Conservation (phyloP, 2,888 invertebrate species). For the Reticulitermes lucifugus region DNA sequence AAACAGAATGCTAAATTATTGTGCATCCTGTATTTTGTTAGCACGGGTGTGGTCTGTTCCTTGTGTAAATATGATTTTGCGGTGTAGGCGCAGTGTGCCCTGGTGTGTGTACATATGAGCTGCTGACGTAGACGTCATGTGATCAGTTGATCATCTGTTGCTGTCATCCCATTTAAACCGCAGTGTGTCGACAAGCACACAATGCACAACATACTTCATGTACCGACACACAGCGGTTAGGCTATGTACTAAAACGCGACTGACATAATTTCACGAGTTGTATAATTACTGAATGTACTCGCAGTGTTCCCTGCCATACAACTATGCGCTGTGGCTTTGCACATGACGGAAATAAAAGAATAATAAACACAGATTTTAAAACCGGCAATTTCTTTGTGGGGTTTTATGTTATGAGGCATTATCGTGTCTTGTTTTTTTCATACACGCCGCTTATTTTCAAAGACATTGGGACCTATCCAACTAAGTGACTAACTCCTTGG, state of each 20-base stretch:
- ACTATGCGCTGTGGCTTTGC: too few species aligned
- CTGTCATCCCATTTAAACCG: slow-evolving; percentile 40
- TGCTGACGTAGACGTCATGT: slow-evolving; percentile 21
- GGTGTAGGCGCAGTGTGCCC: slow-evolving; percentile 24
- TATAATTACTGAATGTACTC: slow-evolving; percentile 13
- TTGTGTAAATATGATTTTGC: slow-evolving; percentile 35
- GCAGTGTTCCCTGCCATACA: neutral
- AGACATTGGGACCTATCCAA: too few species aligned
- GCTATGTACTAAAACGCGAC: slow-evolving; percentile 23
- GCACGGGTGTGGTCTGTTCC: slow-evolving; percentile 14
- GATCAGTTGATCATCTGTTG: slow-evolving; percentile 34
- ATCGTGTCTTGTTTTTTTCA: too few species aligned
- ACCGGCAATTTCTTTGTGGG: too few species aligned
- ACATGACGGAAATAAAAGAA: too few species aligned
- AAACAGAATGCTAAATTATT: neutral
- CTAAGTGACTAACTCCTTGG: too few species aligned
- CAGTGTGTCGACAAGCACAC: slow-evolving; percentile 5
- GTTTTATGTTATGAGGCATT: too few species aligned
- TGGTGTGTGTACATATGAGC: slow-evolving; percentile 20
- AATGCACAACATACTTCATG: neutral
- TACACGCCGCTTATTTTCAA: too few species aligned
- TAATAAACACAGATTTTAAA: too few species aligned
- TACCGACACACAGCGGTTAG: neutral
- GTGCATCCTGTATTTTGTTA: slow-evolving; percentile 8
- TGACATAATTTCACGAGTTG: slow-evolving; percentile 27